A percentile compares a stretch with the other conserved stretches of the same genome.
Evolutionary conservation across 2,888 invertebrate species (phyloP).

Genomic region (Lasioglossum lativentre): DNA sequence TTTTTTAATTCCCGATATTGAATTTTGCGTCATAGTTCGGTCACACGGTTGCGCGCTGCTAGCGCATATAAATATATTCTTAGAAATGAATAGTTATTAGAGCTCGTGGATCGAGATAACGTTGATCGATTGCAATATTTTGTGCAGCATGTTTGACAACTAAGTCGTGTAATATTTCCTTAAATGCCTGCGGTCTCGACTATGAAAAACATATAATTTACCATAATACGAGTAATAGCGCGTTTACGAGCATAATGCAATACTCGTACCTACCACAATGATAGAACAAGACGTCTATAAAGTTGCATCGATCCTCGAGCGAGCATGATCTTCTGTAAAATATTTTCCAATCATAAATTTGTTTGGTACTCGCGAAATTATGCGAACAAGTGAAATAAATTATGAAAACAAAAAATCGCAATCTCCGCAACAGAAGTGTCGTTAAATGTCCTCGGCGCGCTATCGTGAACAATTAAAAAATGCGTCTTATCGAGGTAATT

Average conservation of each 20-base stretch:
- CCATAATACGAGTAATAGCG: background rate
- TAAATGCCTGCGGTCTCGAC: background rate
- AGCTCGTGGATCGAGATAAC: background rate
- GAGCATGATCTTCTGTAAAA: background rate
- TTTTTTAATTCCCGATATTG: constrained; percentile 19
- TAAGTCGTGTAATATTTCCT: background rate
- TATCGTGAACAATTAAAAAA: too few relatives aligned
- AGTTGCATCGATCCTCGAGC: background rate
- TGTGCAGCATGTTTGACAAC: background rate
- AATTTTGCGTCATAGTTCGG: constrained; percentile 13
- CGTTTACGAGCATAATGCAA: background rate
- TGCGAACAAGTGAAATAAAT: too few relatives aligned
- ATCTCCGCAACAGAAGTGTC: too few relatives aligned
- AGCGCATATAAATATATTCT: background rate
- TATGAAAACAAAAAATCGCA: too few relatives aligned
- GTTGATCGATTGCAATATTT: constrained; percentile 21
- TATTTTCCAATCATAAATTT: background rate
- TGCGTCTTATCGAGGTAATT: background rate
- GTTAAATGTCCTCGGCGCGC: too few relatives aligned
- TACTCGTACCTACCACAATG: background rate
- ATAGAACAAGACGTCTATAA: background rate
- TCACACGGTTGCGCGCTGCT: background rate
- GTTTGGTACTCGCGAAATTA: background rate
- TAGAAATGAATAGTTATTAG: constrained; percentile 1
- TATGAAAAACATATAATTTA: background rate